phyloP scores from a whole-genome alignment of 1,140 invertebrate species.

The Brachionus plicatilis region DNA sequence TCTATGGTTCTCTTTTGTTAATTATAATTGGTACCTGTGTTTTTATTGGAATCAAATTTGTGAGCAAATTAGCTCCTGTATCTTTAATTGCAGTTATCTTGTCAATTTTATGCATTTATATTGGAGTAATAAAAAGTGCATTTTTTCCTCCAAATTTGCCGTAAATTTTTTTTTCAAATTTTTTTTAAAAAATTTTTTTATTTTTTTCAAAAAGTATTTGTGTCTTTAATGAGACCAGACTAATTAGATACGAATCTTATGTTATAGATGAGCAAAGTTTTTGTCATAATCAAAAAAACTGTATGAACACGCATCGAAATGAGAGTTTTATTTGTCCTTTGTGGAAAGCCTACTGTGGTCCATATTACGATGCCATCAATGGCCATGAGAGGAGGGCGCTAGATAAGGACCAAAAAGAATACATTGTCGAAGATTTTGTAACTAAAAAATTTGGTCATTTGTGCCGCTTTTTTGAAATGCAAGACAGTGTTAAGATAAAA shows the following conservation, averaged over 20 bases:
- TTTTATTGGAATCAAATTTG: constrained; percentile 93
- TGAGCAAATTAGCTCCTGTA: constrained; percentile 97
- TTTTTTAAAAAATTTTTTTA: neutral
- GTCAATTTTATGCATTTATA: constrained; percentile 89
- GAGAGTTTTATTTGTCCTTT: constrained; percentile 18
- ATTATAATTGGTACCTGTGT: constrained; percentile 86
- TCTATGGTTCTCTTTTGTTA: constrained; percentile 85
- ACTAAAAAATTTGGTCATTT: neutral
- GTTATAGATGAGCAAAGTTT: neutral
- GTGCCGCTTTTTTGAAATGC: neutral
- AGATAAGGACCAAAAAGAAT: neutral
- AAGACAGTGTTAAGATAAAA: constrained; percentile 11
- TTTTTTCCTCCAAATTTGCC: constrained; percentile 23
- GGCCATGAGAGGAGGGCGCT: neutral
- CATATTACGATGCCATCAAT: neutral
- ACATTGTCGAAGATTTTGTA: neutral
- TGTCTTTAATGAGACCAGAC: constrained; percentile 9
- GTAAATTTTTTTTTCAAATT: neutral
- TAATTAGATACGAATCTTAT: constrained; percentile 31
- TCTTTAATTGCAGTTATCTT: constrained; percentile 90
- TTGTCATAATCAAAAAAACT: neutral
- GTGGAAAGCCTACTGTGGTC: constrained; percentile 30
- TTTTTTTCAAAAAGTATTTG: constrained; percentile 6
- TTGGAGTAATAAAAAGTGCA: constrained; percentile 60
- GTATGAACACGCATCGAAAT: neutral